phyloP scores from a whole-genome alignment of 1,140 invertebrate species.

The Lethocerus indicus region DNA sequence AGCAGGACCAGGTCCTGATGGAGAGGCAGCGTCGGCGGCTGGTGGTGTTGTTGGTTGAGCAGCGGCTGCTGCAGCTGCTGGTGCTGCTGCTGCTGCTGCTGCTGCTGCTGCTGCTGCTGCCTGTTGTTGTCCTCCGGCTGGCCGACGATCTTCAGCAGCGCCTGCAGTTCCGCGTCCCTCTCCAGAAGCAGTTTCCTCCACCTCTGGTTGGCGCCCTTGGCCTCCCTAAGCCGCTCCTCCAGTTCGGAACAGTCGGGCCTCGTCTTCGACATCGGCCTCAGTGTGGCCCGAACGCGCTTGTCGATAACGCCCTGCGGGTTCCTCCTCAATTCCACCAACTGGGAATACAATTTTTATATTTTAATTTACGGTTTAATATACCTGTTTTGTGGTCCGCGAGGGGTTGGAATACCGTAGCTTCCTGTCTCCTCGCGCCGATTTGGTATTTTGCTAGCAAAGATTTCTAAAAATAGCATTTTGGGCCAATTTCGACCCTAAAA shows the following conservation, averaged over 20 bases:
- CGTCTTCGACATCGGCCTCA: constrained; percentile 56
- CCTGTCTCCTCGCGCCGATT: no score
- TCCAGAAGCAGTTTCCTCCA: constrained; percentile 61
- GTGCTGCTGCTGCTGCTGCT: constrained; percentile 1
- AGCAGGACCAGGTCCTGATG: no score
- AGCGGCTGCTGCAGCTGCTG: neutral
- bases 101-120: constrained; percentile 3
- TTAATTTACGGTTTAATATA: no score
- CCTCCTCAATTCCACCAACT: constrained; percentile 74
- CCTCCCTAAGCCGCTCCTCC: constrained; percentile 60
- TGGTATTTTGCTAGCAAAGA: no score
- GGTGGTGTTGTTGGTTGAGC: neutral
- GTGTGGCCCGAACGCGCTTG: constrained; percentile 56
- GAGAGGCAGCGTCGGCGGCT: neutral
- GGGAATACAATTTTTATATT: constrained; percentile 19
- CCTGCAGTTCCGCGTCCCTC: constrained; percentile 60
- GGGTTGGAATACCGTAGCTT: no score
- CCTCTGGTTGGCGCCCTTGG: constrained; percentile 55
- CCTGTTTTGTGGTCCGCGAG: no score
- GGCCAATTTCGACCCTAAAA: no score
- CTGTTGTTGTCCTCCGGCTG: constrained; percentile 20
- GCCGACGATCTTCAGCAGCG: constrained; percentile 29
- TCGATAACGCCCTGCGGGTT: constrained; percentile 74
- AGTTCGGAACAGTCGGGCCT: constrained; percentile 54
- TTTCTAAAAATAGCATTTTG: no score